phyloP scores from a whole-genome alignment of 2,797 vertebrate species.

The Lindbergichthys nudifrons region DNA sequence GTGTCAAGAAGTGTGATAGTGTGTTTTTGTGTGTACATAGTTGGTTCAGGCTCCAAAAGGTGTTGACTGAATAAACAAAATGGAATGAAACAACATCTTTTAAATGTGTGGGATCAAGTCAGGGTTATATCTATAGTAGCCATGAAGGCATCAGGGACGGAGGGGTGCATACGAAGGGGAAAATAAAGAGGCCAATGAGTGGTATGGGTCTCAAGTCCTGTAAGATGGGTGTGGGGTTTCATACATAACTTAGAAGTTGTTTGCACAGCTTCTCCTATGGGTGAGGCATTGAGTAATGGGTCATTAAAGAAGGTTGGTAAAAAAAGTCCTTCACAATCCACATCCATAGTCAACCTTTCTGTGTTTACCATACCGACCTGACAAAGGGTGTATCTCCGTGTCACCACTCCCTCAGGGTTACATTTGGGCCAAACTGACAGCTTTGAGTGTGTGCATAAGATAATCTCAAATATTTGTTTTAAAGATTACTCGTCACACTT shows the following conservation, averaged over 20 bases:
- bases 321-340: constrained; percentile 6
- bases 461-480: constrained; percentile 39
- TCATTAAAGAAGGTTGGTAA: constrained; percentile 24
- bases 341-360: constrained; percentile 15
- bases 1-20: constrained; percentile 22
- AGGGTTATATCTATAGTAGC: neutral
- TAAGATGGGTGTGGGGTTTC: constrained; percentile 22
- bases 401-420: constrained; percentile 15
- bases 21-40: constrained; percentile 40
- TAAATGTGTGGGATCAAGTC: neutral
- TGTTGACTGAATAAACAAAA: constrained; percentile 16
- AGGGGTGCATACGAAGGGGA: neutral
- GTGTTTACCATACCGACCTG: neutral
- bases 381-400: neutral
- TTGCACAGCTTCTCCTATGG: constrained; percentile 40
- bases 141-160: neutral
- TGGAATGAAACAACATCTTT: constrained; percentile 14
- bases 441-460: constrained; percentile 10
- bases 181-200: constrained; percentile 5
- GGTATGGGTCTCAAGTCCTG: neutral
- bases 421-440: constrained; percentile 24
- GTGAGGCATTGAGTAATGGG: constrained; percentile 32
- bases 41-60: constrained; percentile 18
- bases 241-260: constrained; percentile 25
- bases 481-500: constrained; percentile 28